Base-by-base conservation (phyloP, 1,140 invertebrate genomes). In the Meloidogyne exigua region DNA sequence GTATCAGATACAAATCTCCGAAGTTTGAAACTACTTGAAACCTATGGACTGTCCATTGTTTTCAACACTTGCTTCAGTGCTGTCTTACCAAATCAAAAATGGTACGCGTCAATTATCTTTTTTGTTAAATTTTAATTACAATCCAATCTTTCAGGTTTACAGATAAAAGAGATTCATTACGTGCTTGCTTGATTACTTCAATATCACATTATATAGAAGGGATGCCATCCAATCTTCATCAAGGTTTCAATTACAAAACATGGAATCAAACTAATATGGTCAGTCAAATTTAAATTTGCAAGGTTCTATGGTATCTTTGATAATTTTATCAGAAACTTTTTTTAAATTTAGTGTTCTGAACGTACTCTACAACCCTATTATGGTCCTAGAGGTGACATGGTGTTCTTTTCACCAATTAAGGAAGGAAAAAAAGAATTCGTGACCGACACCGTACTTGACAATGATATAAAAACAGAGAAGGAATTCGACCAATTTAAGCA, bases 351-450 rank as follows among this genome's bases (percentile, higher is more conserved):
- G 76, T 77, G 75, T 23, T 36, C 76, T 5, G 76, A 75, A 21
- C 75, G 76, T 32, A 39, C 73, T 25, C 39, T 78, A 13, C 76
- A 78, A 21, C 76, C 76, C 7, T 78, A 77, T 68, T 78, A 68
- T 26, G 68, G 67, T 42, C 76, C 78, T 32, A 69, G 73, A 66
- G 76, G 76, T 15, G 44, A 75, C 11, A 21, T 44, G 21, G 72
- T 78, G 21, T 78, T 78, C 18, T 78, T 78, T 25, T 75, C 49
- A 1, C 49, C 76, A n/a, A 36, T 66, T 39, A 77, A 68, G 44
- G 73, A 57, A 28, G 63, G 23, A 11, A 65, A 49, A 32, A 49
- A 68, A n/a, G 26, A 75, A 23, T 78, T 39, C 26, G 75, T 78
- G n/a, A 62, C 68, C 63, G 65, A 64, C 32, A 73, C 73, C 1